These are phyloP conservation scores for Thaleichthys pacificus DNA, from an alignment of 2,797 vertebrate species.

Conservation along the genomic window DNA sequence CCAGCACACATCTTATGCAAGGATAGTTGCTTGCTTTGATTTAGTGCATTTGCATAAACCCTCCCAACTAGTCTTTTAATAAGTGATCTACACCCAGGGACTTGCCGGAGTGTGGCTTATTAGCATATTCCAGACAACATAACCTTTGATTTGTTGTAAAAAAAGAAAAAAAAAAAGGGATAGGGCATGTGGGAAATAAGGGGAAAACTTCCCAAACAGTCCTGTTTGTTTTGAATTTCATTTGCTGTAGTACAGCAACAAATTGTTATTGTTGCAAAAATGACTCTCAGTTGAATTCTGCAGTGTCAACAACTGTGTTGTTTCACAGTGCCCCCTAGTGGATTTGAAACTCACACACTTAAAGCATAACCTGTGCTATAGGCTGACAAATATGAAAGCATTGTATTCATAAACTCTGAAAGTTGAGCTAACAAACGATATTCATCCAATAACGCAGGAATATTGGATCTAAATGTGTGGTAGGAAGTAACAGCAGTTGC, in stretches of 20 bases:
- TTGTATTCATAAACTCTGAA: neutral
- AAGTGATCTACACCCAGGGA: conserved; percentile 78
- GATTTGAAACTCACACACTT: conserved; percentile 22
- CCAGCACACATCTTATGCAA: conserved; percentile 64
- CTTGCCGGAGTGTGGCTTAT: conserved; percentile 71
- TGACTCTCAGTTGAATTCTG: conserved; percentile 22
- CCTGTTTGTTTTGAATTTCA: conserved; percentile 65
- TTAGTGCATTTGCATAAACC: conserved; percentile 76
- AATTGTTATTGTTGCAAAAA: conserved; percentile 52
- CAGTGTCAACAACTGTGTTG: conserved; percentile 60
- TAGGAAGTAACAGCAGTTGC: neutral
- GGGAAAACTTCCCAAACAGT: conserved; percentile 51
- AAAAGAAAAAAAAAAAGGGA: conserved; percentile 36
- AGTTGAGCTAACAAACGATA: neutral
- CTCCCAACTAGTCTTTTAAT: conserved; percentile 79
- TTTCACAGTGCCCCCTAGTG: conserved; percentile 74
- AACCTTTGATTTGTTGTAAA: conserved; percentile 62
- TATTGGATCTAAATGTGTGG: no score
- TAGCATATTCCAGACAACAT: conserved; percentile 75
- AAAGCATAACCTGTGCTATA: neutral
- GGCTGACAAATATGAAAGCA: neutral
- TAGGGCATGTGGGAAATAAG: conserved; percentile 35
- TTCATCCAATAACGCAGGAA: no score
- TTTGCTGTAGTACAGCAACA: conserved; percentile 60
- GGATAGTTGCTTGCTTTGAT: conserved; percentile 73